Base-by-base conservation (phyloP, 2,113 vertebrate species). In the Triplophysa siluroides region DNA sequence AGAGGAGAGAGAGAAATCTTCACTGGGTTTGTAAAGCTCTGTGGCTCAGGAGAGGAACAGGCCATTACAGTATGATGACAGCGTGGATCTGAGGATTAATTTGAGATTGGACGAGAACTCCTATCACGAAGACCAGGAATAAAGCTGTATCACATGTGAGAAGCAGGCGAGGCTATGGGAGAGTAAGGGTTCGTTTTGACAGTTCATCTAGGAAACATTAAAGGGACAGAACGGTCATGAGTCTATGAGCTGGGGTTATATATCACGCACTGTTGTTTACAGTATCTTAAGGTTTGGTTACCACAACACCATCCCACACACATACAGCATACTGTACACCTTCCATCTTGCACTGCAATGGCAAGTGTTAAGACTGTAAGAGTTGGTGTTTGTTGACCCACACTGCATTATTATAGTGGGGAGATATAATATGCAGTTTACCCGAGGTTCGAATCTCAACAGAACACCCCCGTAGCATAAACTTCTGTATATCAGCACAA, bases 11-110 rank as follows among this genome's bases (percentile, higher is more conserved):
- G 70, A 24, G 63, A 41, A 24, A n/a, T 47, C 65, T 62, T 76
- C 63, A 47, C n/a, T 54, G 58, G 18, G 60, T 70, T 26, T 56
- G 74, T 77, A 58, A 76, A 69, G 64, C 63, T 76, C 58, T 61
- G 18, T 62, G 61, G 63, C 70, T 14, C 56, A 70, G 61, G 41
- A 65, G 60, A 47, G 50, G 61, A 60, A 58, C 78, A 52, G 78
- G 45, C 74, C 62, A 72, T 26, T 16, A 24, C 23, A 62, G 83
- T 45, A 13, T 73, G 56, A 56, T 74, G 24, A 19, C 67, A 52
- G 54, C 61, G 24, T 41, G 78, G 62, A 78, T 81, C 43, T 74
- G 41, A 78, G 62, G 13, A 84, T 78, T 81, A 78, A 76, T 76
- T 21, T 50, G 56, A 76, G 72, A 81, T 76, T 65, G 66, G 10